phyloP scores from a whole-genome alignment of 1,140 invertebrate genomes.

The Drosophila saltans region DNA sequence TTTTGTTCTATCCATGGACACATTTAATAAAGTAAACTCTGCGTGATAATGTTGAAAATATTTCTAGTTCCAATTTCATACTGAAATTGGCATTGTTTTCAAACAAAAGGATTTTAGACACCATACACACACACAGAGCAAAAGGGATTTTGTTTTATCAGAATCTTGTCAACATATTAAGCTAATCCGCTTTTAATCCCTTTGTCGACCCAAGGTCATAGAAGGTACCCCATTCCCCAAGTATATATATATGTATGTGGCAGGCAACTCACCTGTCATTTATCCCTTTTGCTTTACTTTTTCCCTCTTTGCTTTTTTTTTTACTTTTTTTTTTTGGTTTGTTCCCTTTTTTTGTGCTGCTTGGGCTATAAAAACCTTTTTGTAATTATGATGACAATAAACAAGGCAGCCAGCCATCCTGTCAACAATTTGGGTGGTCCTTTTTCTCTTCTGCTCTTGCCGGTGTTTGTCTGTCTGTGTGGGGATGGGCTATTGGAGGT shows the following conservation, averaged over 20 bases:
- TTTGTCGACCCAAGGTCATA: slow-evolving; percentile 75
- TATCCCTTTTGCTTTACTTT: slow-evolving; percentile 50
- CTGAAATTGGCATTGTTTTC: background rate
- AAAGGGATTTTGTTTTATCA: slow-evolving; percentile 35
- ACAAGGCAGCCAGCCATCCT: slow-evolving; percentile 53
- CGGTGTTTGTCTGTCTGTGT: slow-evolving; percentile 31
- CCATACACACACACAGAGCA: slow-evolving; percentile 1
- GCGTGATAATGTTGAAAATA: background rate
- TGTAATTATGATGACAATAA: slow-evolving; percentile 81
- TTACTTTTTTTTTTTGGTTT: slow-evolving; percentile 32
- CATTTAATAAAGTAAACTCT: background rate
- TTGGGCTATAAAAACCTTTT: slow-evolving; percentile 72
- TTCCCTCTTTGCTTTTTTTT: slow-evolving; percentile 19
- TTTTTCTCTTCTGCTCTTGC: slow-evolving; percentile 37
- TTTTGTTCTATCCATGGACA: background rate
- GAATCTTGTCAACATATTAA: slow-evolving; percentile 81
- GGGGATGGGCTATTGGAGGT: background rate
- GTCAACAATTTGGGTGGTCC: slow-evolving; percentile 27
- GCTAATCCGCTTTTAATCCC: slow-evolving; percentile 79
- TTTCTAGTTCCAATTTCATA: background rate
- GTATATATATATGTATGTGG: slow-evolving; percentile 34
- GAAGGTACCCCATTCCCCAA: slow-evolving; percentile 31
- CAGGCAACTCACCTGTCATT: slow-evolving; percentile 64
- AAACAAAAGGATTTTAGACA: slow-evolving; percentile 22
- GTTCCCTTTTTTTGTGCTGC: slow-evolving; percentile 15